Percentiles rank a stretch among this genome's conserved stretches.
These are phyloP conservation scores for Teleogryllus occipitalis DNA, from an alignment of 1,140 invertebrate species.

Conservation along the genomic window DNA sequence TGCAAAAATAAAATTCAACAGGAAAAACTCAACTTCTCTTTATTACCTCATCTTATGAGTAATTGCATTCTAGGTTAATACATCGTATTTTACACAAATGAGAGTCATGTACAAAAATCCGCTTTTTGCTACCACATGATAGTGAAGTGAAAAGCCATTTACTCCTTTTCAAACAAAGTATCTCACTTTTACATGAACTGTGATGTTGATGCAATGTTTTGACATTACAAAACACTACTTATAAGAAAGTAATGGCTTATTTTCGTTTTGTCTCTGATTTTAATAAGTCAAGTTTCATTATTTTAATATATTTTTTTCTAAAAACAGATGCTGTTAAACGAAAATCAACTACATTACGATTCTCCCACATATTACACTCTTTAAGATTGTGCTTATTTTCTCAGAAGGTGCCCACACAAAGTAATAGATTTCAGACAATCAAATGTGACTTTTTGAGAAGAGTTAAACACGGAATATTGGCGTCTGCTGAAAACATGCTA, in stretches of 20 bases:
- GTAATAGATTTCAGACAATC: too few relatives aligned
- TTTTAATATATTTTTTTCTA: neutral
- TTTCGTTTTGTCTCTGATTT: neutral
- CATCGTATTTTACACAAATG: neutral
- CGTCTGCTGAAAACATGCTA: too few relatives aligned
- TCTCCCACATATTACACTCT: neutral
- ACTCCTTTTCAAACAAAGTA: neutral
- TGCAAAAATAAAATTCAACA: neutral
- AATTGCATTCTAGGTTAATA: neutral
- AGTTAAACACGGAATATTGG: too few relatives aligned
- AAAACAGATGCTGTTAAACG: neutral
- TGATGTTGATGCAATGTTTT: neutral
- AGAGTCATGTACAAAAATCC: slow-evolving; percentile 1
- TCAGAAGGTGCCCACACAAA: neutral
- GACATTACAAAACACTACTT: neutral
- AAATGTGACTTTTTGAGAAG: too few relatives aligned
- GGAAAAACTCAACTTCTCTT: slow-evolving; percentile 1
- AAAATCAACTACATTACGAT: neutral
- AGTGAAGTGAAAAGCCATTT: slow-evolving; percentile 1
- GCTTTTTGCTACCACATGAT: neutral
- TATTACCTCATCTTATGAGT: neutral
- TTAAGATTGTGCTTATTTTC: neutral
- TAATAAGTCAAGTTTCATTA: neutral
- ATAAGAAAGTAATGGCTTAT: neutral
- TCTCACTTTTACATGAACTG: neutral